Evolutionary conservation across 2,888 invertebrate species (phyloP).

Genomic region (Lasioglossum oenotherae): DNA sequence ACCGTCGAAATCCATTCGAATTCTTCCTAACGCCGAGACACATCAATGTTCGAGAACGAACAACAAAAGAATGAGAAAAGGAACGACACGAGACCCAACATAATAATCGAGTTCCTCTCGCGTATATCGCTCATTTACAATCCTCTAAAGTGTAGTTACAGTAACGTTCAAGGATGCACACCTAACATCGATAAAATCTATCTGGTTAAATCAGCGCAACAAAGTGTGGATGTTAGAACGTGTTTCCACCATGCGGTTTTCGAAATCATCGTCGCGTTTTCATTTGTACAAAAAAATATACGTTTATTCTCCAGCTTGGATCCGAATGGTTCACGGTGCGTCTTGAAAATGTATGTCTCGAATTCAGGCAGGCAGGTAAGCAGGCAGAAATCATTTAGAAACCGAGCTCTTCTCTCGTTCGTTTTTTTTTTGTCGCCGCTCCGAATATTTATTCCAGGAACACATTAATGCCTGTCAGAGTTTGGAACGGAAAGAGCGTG

Average conservation of each 20-base stretch:
- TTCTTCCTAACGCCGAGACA: constrained; percentile 6
- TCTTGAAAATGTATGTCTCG: background rate
- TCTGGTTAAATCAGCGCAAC: constrained; percentile 28
- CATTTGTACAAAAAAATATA: constrained; percentile 40
- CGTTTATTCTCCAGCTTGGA: constrained; percentile 3
- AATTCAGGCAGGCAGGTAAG: constrained; percentile 12
- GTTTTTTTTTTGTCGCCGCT: constrained; percentile 15
- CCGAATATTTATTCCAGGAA: constrained; percentile 51
- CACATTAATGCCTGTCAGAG: constrained; percentile 41
- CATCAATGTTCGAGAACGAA: constrained; percentile 14
- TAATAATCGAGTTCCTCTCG: constrained; percentile 10
- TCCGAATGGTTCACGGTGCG: constrained; percentile 28
- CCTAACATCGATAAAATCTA: constrained; percentile 29
- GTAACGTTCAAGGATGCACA: constrained; percentile 22
- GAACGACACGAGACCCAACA: background rate
- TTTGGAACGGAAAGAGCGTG: constrained; percentile 33
- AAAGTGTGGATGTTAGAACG: constrained; percentile 24
- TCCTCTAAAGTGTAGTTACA: constrained; percentile 24
- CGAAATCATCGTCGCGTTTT: constrained; percentile 29
- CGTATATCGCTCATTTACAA: constrained; percentile 21
- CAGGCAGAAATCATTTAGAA: background rate
- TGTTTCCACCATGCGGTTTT: constrained; percentile 12
- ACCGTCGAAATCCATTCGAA: background rate
- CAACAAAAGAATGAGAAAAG: background rate
- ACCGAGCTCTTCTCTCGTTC: background rate